phyloP scores from a whole-genome alignment of 53 echinoderm and acorn worm genomes.

The Henricia sp. region DNA sequence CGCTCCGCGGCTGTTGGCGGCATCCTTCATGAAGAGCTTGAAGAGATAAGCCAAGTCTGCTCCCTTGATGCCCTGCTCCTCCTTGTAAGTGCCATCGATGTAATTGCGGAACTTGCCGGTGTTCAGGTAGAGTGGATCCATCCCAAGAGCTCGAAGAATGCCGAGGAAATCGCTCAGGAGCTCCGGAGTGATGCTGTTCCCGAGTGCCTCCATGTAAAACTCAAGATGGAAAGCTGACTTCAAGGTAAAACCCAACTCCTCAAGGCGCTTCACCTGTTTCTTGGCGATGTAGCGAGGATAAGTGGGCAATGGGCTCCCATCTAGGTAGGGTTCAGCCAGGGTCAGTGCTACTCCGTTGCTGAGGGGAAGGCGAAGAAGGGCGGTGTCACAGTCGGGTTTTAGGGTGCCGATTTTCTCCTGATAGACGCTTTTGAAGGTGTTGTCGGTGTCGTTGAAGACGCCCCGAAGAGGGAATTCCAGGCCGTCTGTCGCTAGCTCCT shows the following conservation, averaged over 20 bases:
- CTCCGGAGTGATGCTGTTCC: background rate
- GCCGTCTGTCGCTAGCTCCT: background rate
- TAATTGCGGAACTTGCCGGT: background rate
- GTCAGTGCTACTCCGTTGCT: conserved; percentile 52
- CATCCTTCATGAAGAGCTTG: conserved; percentile 76
- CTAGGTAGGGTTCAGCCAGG: conserved; percentile 60
- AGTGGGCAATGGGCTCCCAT: conserved; percentile 51
- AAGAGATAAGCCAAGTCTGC: conserved; percentile 75
- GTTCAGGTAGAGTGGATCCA: background rate
- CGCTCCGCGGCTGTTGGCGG: conserved; percentile 49
- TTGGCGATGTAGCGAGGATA: conserved; percentile 81
- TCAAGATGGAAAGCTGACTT: conserved; percentile 85
- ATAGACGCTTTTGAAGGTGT: conserved; percentile 16
- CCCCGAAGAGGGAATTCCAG: conserved; percentile 10
- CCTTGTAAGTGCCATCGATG: conserved; percentile 69
- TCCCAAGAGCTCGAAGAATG: background rate
- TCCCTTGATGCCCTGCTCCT: conserved; percentile 69
- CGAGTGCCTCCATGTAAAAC: conserved; percentile 65
- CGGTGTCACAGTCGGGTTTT: conserved; percentile 13
- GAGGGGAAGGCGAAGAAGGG: conserved; percentile 9
- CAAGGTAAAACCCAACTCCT: conserved; percentile 76
- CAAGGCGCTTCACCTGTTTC: conserved; percentile 67
- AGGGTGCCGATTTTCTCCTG: conserved; percentile 23
- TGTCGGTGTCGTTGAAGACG: conserved; percentile 8
- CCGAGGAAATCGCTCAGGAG: background rate